Percentiles rank a stretch among this genome's conserved stretches.
These are phyloP conservation scores for Triplophysa dalaica DNA, from an alignment of 2,113 vertebrate genomes.

Conservation along the genomic window DNA sequence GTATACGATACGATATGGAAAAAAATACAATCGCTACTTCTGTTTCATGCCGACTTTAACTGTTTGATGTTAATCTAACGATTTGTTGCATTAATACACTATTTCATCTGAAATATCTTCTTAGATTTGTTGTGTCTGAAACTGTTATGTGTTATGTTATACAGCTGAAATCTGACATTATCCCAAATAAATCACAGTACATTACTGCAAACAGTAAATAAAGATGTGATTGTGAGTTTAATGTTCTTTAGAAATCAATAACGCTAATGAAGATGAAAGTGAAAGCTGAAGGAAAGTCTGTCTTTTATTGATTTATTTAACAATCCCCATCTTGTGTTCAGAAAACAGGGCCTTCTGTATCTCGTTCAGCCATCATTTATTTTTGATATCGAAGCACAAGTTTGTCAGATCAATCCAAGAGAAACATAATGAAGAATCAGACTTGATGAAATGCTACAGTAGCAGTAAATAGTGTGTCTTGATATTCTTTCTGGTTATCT, in stretches of 20 bases:
- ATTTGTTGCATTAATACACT: too few relatives aligned
- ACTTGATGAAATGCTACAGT: neutral
- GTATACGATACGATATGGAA: too few relatives aligned
- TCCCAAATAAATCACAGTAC: neutral
- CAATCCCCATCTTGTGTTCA: neutral
- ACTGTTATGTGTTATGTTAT: neutral
- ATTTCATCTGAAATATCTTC: neutral
- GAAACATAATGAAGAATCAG: neutral
- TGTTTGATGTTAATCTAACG: too few relatives aligned
- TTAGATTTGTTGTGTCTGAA: neutral
- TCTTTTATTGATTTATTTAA: neutral
- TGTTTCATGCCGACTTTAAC: too few relatives aligned
- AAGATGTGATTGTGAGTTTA: neutral
- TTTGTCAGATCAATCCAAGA: neutral
- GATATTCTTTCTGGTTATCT: too few relatives aligned
- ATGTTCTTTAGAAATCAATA: neutral
- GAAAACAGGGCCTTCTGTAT: too few relatives aligned
- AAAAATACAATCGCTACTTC: too few relatives aligned
- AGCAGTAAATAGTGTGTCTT: neutral
- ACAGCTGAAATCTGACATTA: neutral
- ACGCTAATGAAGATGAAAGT: neutral
- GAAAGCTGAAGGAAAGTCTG: neutral
- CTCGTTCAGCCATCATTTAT: neutral
- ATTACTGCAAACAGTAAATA: neutral
- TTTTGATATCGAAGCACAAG: neutral